Evolutionary conservation across 1,140 invertebrate genomes (phyloP).

Genomic region (Hycleus cichorii): DNA sequence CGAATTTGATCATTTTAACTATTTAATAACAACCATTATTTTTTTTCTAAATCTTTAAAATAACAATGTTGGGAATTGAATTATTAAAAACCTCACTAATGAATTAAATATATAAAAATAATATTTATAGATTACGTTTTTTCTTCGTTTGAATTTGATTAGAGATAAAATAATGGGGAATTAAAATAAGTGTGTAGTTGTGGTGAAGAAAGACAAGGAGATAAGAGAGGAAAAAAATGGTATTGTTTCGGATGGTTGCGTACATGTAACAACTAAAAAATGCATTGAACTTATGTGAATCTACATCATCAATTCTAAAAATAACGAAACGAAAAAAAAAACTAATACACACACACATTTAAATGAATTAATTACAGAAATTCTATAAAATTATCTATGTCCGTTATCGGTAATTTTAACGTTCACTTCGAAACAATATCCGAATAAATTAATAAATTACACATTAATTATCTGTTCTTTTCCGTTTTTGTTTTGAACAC

Average conservation of each 20-base stretch:
- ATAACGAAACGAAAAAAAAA: slow-evolving; percentile 18
- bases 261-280: slow-evolving; percentile 11
- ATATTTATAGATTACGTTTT: too few species aligned
- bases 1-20: too few species aligned
- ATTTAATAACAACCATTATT: too few species aligned
- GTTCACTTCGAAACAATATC: slow-evolving; percentile 37
- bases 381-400: slow-evolving; percentile 30
- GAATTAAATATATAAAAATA: too few species aligned
- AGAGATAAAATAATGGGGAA: too few species aligned
- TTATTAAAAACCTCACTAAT: too few species aligned
- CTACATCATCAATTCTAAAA: slow-evolving; percentile 5
- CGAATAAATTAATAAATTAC: slow-evolving; percentile 39
- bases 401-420: slow-evolving; percentile 37
- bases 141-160: too few species aligned
- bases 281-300: slow-evolving; percentile 22
- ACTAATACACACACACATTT: too few species aligned
- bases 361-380: slow-evolving; percentile 30
- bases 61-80: too few species aligned
- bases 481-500: slow-evolving; percentile 20
- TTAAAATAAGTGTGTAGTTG: too few species aligned
- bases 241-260: slow-evolving; percentile 9
- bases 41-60: too few species aligned
- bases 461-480: slow-evolving; percentile 29
- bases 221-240: not conserved
- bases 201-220: too few species aligned